Conservation (phyloP, 1,140 invertebrate genomes). For the Zaprionus nigranus region DNA sequence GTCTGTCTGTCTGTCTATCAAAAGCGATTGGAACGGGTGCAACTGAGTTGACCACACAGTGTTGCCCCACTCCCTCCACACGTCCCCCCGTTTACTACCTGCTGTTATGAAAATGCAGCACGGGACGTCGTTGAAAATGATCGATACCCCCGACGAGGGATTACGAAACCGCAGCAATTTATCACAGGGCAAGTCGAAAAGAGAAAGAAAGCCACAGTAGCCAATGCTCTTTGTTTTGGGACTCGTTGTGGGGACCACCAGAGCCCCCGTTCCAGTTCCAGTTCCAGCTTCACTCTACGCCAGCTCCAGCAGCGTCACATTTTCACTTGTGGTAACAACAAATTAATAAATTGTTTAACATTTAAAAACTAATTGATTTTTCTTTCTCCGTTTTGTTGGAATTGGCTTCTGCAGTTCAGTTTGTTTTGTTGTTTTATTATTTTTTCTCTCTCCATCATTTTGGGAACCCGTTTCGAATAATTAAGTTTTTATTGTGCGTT, state of each 20-base stretch:
- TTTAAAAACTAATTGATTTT: conserved; percentile 83
- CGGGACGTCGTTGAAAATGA: conserved; percentile 70
- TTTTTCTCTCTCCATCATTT: conserved; percentile 8
- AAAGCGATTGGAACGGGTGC: conserved; percentile 51
- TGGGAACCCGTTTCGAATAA: conserved; percentile 60
- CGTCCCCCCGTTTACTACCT: conserved; percentile 58
- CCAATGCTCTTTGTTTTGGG: conserved; percentile 58
- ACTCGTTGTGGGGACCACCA: conserved; percentile 48
- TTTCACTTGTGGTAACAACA: conserved; percentile 65
- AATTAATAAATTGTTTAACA: conserved; percentile 84
- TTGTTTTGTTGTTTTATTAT: conserved; percentile 22
- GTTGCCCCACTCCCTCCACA: neutral
- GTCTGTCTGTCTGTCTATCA: conserved; percentile 54
- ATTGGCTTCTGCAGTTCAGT: conserved; percentile 16
- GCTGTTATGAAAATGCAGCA: conserved; percentile 64
- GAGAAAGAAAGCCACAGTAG: conserved; percentile 64
- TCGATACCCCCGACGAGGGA: conserved; percentile 64
- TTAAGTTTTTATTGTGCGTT: conserved; percentile 81
- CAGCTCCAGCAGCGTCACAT: neutral
- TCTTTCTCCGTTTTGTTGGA: conserved; percentile 43
- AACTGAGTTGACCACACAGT: conserved; percentile 31
- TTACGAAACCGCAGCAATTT: conserved; percentile 73
- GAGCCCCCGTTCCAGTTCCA: conserved; percentile 12
- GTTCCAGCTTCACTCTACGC: neutral
- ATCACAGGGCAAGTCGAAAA: conserved; percentile 68